Evolutionary conservation across 2,113 vertebrate genomes (phyloP).

Genomic region (Calonectris borealis): DNA sequence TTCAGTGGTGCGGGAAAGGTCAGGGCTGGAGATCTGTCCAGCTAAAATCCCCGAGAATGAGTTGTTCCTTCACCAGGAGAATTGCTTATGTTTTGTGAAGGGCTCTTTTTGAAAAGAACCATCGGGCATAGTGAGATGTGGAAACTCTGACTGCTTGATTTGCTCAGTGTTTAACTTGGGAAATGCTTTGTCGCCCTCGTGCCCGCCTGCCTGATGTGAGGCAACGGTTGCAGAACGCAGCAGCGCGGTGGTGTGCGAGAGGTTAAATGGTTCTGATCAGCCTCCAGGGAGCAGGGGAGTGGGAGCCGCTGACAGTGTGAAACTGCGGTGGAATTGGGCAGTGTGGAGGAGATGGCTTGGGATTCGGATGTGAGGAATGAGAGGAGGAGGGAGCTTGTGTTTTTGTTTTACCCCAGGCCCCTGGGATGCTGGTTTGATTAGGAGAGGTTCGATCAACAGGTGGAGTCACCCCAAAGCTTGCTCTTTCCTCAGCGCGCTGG

Average conservation of each 20-base stretch:
- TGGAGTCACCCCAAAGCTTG: not conserved
- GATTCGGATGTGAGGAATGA: not conserved
- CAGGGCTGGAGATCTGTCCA: not conserved
- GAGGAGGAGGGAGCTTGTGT: not conserved
- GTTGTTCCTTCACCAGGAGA: not conserved
- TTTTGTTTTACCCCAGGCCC: not conserved
- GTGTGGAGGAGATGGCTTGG: not conserved
- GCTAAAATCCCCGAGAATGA: not conserved
- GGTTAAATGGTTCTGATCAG: not conserved
- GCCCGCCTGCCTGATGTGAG: accelerated
- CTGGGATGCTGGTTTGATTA: not conserved
- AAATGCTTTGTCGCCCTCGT: not conserved
- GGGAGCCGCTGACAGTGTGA: not conserved
- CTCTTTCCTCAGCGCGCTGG: not conserved
- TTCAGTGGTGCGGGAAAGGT: not conserved
- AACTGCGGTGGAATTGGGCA: not conserved
- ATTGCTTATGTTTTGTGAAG: not conserved
- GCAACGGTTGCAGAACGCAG: accelerated
- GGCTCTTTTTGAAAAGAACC: not conserved
- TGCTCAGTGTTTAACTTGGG: not conserved
- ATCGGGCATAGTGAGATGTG: not conserved
- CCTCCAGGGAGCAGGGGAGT: not conserved
- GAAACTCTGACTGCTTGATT: not conserved
- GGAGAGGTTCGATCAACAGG: not conserved
- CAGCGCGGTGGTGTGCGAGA: accelerated